These are phyloP conservation scores for Drosophila leonis DNA, from an alignment of 2,888 invertebrate species.

Conservation along the genomic window DNA sequence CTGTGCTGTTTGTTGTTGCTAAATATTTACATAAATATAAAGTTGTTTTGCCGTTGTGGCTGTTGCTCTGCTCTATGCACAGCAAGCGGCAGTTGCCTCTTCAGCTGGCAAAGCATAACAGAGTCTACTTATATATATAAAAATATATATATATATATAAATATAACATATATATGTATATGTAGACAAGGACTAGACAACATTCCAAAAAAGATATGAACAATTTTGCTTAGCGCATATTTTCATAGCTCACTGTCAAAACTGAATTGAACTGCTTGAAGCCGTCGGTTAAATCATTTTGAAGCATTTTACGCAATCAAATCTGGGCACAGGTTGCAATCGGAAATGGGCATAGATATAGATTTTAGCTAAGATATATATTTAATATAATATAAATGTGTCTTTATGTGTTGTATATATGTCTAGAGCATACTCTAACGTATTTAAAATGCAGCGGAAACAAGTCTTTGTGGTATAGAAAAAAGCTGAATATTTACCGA, in stretches of 20 bases:
- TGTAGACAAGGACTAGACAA: constrained; percentile 64
- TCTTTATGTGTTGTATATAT: too few relatives aligned
- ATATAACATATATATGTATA: constrained; percentile 25
- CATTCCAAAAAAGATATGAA: constrained; percentile 24
- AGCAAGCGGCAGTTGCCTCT: constrained; percentile 6
- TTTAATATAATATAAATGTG: too few relatives aligned
- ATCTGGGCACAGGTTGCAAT: not conserved
- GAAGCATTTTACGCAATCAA: not conserved
- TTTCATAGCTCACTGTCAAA: not conserved
- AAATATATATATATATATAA: constrained; percentile 11
- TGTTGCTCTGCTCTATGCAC: constrained; percentile 26
- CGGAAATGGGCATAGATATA: not conserved
- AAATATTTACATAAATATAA: constrained; percentile 73
- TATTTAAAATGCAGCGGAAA: too few relatives aligned
- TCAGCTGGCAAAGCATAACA: constrained; percentile 3
- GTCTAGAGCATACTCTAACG: too few relatives aligned
- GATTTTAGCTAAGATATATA: too few relatives aligned
- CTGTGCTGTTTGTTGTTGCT: constrained; percentile 42
- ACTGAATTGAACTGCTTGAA: not conserved
- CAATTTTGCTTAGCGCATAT: constrained; percentile 17
- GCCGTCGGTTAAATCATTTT: constrained; percentile 26
- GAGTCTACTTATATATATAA: not conserved
- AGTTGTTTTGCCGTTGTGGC: constrained; percentile 37
- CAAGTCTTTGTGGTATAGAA: too few relatives aligned
- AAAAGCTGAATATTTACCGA: too few relatives aligned